Evolutionary conservation across 2,113 vertebrate genomes (phyloP), one percentile per base, ranked within the genome.

Genomic region (Eleginops maclovinus): DNA sequence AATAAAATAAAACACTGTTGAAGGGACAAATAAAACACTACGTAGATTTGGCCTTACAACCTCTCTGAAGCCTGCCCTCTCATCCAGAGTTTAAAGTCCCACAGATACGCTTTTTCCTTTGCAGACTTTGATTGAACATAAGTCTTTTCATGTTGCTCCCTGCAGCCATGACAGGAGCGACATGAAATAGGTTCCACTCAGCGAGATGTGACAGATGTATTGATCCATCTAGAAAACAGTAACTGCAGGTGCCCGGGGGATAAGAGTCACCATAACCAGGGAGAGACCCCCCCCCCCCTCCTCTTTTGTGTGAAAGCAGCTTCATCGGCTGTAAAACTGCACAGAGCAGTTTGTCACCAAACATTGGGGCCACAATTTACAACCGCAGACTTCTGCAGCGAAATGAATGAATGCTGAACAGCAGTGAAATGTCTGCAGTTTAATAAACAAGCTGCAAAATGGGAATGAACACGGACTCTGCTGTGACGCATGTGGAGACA

Each of bases 151-250:
- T 56, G 71, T 55, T 76, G n/a, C 31, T 19, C 36, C 75, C 66
- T 50, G 73, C 36, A 78, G 63, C 83, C 61, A 44, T 17, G 49
- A 82, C 71, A 62, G 14, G 43, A 55, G 26, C 13, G 61, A 81
- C 74, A 74, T 86, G 77, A 90, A 89, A 86, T 54, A 63, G 54
- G 31, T 53, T 72, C 53, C 61, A 74, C 73, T 76, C 72, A 50
- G 50, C 63, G 74, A 84, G 72, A 73, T 50, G 63, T 87, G 87
- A 87, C 89, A 90, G 76, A 84, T 87, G 66, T 87, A 92, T 89
- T 87, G 90, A 92, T 90, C 86, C 70, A 74, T 75, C 47, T 60
- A 28, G 47, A 82, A 84, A 86, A 89, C 53, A 82, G 49, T 55
- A 72, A 74, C 73, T 83, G 72, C 51, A 22, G 68, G 67, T 69